Base-by-base conservation (phyloP, 2,888 invertebrate species). In the Agrochola litura region DNA sequence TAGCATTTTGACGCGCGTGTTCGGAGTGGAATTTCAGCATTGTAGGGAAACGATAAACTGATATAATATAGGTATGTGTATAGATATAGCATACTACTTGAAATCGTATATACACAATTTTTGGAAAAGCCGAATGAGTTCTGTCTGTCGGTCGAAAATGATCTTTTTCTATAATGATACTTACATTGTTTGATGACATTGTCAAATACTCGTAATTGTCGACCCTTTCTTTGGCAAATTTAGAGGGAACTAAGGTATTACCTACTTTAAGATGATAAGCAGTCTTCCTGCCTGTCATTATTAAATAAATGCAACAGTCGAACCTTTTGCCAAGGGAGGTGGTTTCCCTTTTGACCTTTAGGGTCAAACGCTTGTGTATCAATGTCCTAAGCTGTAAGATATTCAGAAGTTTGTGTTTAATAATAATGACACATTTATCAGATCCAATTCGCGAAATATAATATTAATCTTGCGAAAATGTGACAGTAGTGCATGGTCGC, bases 61-160 rank as follows among this genome's bases (percentile, higher is more conserved):
- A 37, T 75, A 46, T 69, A 19, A n/a, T 61, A 83, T 75, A 79
- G 83, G 80, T 84, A 86, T 58, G 84, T 78, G 30, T 19, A 77
- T 43, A 67, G 2, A 60, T 70, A 70, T 56, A 61, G 37, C 67
- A 49, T 52, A 46, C 65, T 58, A 41, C 14, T 74, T 22, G 25
- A 61, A 69, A 74, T 81, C 49, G 25, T 68, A 25, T 61, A 56
- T 43, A 30, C 64, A 72, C 9, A 60, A 56, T 65, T 65, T 52
- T 72, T 52, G 69, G 8, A 2, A 60, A 56, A 61, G 22, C 16
- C 6, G 49, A 22, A 30, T 65, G 56, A 25, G 63, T 14, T n/a
- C 19, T 49, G 71, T 73, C 60, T 54, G 64, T 79, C n/a, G n/a
- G 37, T 25, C 14, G 58, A 6, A 61, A 64, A 37, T 37, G 1